Percentiles rank a stretch among this genome's conserved stretches.
These are phyloP conservation scores for Triplophysa dalaica DNA, from an alignment of 2,113 vertebrate species.

Conservation along the genomic window DNA sequence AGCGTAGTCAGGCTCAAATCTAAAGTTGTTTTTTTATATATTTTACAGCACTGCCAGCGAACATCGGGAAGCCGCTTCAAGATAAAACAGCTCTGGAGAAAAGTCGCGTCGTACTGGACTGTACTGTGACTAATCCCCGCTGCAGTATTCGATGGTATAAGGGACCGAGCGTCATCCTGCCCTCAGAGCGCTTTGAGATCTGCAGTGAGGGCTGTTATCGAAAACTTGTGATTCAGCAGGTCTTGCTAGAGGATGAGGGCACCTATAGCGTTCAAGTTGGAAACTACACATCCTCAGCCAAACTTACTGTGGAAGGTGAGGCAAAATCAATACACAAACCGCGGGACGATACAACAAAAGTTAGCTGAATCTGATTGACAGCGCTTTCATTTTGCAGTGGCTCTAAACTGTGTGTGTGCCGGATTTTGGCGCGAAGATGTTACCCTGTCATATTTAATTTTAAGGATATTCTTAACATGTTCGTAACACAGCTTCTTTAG, in stretches of 20 bases:
- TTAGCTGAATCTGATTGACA: not conserved
- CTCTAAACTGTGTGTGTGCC: too few relatives aligned
- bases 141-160: slow-evolving; percentile 91
- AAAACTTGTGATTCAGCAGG: slow-evolving; percentile 87
- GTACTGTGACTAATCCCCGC: slow-evolving; percentile 86
- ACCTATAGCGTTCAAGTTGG: slow-evolving; percentile 88
- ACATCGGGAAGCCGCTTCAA: slow-evolving; percentile 85
- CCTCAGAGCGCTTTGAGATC: slow-evolving; percentile 89
- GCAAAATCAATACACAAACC: not conserved
- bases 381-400: not conserved
- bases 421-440: not conserved
- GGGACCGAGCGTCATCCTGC: slow-evolving; percentile 81
- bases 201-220: slow-evolving; percentile 90
- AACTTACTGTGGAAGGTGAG: slow-evolving; percentile 90
- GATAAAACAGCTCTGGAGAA: slow-evolving; percentile 85
- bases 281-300: slow-evolving; percentile 80
- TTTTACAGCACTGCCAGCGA: slow-evolving; percentile 82
- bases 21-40: not conserved
- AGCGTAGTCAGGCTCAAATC: too few relatives aligned
- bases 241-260: slow-evolving; percentile 84
- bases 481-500: not conserved
- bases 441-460: not conserved
- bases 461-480: not conserved
- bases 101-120: slow-evolving; percentile 88
- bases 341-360: not conserved